Evolutionary conservation across 2,113 vertebrate species (phyloP).

Genomic region (Brienomyrus longianalis): DNA sequence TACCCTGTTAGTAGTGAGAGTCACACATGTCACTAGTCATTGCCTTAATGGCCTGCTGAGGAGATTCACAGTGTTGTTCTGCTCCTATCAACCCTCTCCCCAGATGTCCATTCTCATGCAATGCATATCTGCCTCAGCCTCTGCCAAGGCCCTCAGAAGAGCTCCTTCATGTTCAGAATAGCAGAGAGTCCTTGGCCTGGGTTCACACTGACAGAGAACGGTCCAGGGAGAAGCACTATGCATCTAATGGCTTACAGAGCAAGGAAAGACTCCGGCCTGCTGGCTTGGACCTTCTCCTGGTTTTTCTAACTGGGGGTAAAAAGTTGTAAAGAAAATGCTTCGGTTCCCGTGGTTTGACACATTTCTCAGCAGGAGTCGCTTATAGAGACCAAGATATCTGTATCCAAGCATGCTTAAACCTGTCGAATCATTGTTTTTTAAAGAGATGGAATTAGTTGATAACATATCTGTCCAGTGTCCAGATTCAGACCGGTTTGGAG

Average conservation of each 20-base stretch:
- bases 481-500: neutral
- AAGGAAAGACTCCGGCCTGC: neutral
- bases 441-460: neutral
- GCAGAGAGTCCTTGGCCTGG: slow-evolving; percentile 12
- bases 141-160: neutral
- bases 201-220: slow-evolving; percentile 7
- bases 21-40: neutral
- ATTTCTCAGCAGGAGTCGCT: neutral
- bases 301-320: neutral
- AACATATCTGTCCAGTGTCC: neutral
- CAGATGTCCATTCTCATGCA: slow-evolving; percentile 9
- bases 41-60: neutral
- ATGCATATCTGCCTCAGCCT: neutral
- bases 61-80: neutral
- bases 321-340: neutral
- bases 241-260: slow-evolving; percentile 21
- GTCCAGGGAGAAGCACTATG: neutral
- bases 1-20: neutral
- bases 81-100: neutral
- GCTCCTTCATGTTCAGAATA: neutral
- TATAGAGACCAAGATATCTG: neutral
- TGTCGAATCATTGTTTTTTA: neutral
- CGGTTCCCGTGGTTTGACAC: neutral
- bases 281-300: slow-evolving; percentile 1
- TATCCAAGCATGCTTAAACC: slow-evolving; percentile 9